Base-by-base conservation (phyloP, 2,888 invertebrate species). In the Ichneumoninae sp. region DNA sequence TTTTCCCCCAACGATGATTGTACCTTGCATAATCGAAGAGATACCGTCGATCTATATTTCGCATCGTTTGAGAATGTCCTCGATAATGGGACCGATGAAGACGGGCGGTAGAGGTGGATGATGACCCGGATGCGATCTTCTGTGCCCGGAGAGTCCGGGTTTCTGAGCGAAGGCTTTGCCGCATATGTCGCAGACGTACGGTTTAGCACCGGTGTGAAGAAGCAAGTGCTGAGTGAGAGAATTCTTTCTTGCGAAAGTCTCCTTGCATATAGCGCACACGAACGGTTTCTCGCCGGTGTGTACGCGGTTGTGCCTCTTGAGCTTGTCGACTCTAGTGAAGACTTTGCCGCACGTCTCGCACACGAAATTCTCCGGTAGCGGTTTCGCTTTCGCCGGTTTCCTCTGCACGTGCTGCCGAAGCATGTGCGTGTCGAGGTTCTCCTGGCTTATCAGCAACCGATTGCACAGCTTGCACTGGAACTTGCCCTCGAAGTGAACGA, bases 371-470 rank as follows among this genome's bases (percentile, higher is more conserved):
- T 93, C 91, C 8, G 89, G 78, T 89, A 89, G 60, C 0, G 6
- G 33, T n/a, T 60, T 74, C 0, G 8, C 5, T 8, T 62, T 77
- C 3, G n/a, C 4, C 36, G 68, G 26, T 62, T 57, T 60, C 16
- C 68, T 71, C 6, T 71, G 50, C 77, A 91, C 91, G 84, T 93
- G 93, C 33, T 91, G 91, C 19, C 89, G 86, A 2, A 91, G 62
- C 87, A 93, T 90, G 72, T 93, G 93, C 50, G 91, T 92, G 74
- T 94, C 93, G n/a, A 94, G 91, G 66, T 94, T 94, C 76, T 94
- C 94, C 47, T 94, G 94, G 1, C 92, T 94, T 4, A 94, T 94
- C 89, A 94, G 91, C 16, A 93, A 85, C 16, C 93, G 83, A 60
- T 93, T 92, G 69, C 93, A 93, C 0, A 93, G 83, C 22, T 90